Conservation (phyloP, 2,113 vertebrate species). For the Megaleporinus macrocephalus region DNA sequence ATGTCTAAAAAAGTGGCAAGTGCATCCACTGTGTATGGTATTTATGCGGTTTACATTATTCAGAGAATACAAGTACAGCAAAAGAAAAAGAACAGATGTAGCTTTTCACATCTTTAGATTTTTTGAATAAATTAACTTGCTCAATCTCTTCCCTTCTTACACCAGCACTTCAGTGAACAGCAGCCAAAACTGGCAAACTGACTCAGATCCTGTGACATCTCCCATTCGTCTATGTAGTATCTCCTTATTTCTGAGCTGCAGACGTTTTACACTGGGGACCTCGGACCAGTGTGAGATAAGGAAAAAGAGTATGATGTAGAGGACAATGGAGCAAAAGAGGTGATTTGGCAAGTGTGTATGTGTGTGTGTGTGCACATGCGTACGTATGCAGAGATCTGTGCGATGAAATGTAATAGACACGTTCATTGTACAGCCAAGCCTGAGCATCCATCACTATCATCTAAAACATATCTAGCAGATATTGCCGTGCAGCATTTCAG, state of each 20-base stretch:
- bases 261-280: conserved; percentile 28
- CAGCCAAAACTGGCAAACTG: conserved; percentile 17
- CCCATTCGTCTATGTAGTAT: conserved; percentile 33
- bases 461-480: neutral
- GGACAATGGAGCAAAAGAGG: conserved; percentile 27
- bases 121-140: neutral
- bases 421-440: conserved; percentile 4
- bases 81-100: neutral
- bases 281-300: conserved; percentile 24
- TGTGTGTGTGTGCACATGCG: neutral
- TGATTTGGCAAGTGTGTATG: conserved; percentile 31
- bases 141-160: neutral
- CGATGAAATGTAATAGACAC: conserved; percentile 21
- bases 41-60: neutral
- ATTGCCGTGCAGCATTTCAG: neutral
- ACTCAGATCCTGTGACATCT: conserved; percentile 34
- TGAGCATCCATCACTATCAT: conserved; percentile 32
- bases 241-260: conserved; percentile 33
- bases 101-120: neutral
- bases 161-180: neutral
- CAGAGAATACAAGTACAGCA: neutral
- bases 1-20: too few species aligned
- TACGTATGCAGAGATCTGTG: conserved; percentile 12
- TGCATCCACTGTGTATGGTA: too few species aligned
- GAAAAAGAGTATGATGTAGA: conserved; percentile 32